Evolutionary conservation across 1,140 invertebrate species (phyloP).

Genomic region (Hycleus cichorii): DNA sequence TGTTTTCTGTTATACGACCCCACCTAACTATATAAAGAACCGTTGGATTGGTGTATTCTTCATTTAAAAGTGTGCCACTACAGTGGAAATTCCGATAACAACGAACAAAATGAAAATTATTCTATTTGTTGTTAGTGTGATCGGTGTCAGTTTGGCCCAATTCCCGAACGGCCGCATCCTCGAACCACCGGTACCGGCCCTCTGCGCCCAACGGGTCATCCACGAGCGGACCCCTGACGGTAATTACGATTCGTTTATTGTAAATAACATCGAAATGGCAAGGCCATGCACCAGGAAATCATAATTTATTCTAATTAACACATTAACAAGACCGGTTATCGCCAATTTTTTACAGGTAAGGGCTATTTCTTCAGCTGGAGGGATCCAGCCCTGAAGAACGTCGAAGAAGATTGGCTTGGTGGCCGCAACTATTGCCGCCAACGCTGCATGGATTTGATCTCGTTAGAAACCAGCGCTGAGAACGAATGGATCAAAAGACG

Average conservation of each 20-base stretch:
- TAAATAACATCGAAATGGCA: background rate
- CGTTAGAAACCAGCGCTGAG: constrained; percentile 70
- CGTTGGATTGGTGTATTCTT: background rate
- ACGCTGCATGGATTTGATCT: constrained; percentile 79
- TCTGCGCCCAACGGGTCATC: constrained; percentile 62
- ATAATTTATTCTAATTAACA: background rate
- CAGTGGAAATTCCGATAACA: background rate
- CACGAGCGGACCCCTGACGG: constrained; percentile 57
- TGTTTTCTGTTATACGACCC: background rate
- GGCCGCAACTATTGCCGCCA: constrained; percentile 75
- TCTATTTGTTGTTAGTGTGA: constrained; percentile 1
- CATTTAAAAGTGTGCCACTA: background rate
- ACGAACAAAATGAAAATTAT: constrained; percentile 3
- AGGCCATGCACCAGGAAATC: background rate
- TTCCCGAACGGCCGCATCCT: constrained; percentile 62
- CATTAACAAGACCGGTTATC: background rate
- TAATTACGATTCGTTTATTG: constrained; percentile 31
- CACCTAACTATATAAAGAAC: background rate
- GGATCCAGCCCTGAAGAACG: constrained; percentile 58
- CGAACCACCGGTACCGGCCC: constrained; percentile 62
- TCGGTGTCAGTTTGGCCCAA: constrained; percentile 50
- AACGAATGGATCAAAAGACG: constrained; percentile 75
- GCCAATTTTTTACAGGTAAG: constrained; percentile 44
- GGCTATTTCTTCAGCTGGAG: constrained; percentile 78
- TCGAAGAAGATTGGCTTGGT: constrained; percentile 72